Base-by-base conservation (phyloP, 2,113 vertebrate species). In the Sinosuthora webbiana region DNA sequence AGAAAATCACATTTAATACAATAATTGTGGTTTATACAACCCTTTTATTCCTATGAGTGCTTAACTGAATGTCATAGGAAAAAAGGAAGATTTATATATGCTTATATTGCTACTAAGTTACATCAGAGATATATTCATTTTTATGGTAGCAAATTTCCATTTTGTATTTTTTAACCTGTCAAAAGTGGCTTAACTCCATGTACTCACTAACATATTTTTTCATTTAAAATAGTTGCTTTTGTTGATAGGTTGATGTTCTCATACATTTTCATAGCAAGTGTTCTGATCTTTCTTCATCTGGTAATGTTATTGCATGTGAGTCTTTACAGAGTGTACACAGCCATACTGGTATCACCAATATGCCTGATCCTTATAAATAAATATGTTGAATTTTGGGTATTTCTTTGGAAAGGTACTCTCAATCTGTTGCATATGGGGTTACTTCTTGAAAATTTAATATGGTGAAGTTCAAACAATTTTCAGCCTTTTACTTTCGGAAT, bases 211-310 rank as follows among this genome's bases (percentile, higher is more conserved):
- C 49, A 44, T 65, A 41, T 79, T 93, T 97, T 96, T 95, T 91
- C 75, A 70, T 95, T 95, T 78, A 93, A 97, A 97, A 93, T 87
- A 88, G 75, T 93, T 96, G 57, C 60, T 87, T 94, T 96, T 84
- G 47, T 94, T 97, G 94, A 33, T 68, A 87, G 69, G 65, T 74
- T 97, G 83, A 94, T 90, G 69, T 94, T 96, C 74, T 93, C 60
- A 19, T 52, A 74, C 15, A 60, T 95, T 97, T 98, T 96, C 59
- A 45, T 95, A 95, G 94, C 87, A 96, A 95, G 95, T 92, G 21
- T 97, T 96, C 75, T 93, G 78, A 71, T 69, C 64, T 71, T 91
- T 92, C 80, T 90, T 81, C n/a, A 75, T 91, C 37, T 92, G 59
- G 52, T 83, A 68, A 95, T 71, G 31, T 85, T 90, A 86, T 28